Evolutionary conservation across 1,140 invertebrate genomes (phyloP), one percentile per base, ranked within the genome.

Genomic region (Drosophila orena): DNA sequence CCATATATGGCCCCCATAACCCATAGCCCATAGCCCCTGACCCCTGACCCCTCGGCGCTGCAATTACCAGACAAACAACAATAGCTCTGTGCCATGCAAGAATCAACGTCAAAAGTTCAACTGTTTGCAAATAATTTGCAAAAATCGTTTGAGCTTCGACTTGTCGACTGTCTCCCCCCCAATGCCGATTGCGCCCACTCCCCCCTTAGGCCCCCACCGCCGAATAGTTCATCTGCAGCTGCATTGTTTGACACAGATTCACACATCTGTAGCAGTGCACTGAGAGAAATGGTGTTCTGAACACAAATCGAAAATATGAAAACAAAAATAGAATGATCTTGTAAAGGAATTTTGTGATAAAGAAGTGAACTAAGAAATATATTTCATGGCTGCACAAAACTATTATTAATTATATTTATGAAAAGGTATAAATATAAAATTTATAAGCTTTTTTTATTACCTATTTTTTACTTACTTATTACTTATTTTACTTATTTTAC

Each of bases 51-150:
- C 37, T 20, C 43, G 34, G 57, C 62, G 12, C 55, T 77, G 79
- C 79, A 83, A 83, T 81, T 83, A 81, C 79, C 57, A 81, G 60
- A 53, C 40, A 47, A 73, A 68, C 60, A 69, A 79, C 70, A 61
- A 59, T 55, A 74, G 55, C 76, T 69, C 46, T 70, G 57, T 83
- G 59, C 71, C 79, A 83, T 81, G 79, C 79, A 73, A 62, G 78
- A 83, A 78, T 83, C 79, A 83, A 83, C 74, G 79, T 75, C 69
- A 77, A 75, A 70, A 83, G 79, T 83, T 83, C 79, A 83, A 83
- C 79, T 83, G 79, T 83, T 83, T 83, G 79, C 79, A 83, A 83
- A 83, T 83, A 83, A 83, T 83, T 83, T 83, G 79, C 79, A 83
- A 83, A 83, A 83, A 83, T 78, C 79, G 74, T 77, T 81, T 83